phyloP scores from a whole-genome alignment of 1,140 invertebrate genomes.

The Brachionus paranguensis region DNA sequence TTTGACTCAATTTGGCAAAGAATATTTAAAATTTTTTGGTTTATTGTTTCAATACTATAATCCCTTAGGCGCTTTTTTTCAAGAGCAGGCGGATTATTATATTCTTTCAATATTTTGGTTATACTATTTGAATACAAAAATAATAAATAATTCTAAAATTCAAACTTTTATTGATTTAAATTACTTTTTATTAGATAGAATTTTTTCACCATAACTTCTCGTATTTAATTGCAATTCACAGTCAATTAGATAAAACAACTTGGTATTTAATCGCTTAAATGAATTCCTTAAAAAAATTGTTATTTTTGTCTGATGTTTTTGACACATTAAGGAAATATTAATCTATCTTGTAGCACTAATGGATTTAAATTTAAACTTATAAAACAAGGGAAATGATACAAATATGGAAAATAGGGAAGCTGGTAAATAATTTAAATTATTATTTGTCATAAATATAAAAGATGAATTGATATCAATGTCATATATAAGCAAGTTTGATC shows the following conservation, averaged over 20 bases:
- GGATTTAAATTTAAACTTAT: no score
- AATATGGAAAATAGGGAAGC: no score
- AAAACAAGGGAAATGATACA: no score
- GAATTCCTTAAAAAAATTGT: not conserved
- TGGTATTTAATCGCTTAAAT: not conserved
- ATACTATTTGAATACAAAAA: not conserved
- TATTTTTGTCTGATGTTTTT: not conserved
- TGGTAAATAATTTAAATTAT: no score
- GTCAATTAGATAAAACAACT: not conserved
- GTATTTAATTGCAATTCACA: not conserved
- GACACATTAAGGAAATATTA: not conserved
- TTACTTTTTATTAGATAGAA: slow-evolving; percentile 16
- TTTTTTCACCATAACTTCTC: not conserved
- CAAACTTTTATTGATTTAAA: not conserved
- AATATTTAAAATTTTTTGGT: not conserved
- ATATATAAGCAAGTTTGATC: no score
- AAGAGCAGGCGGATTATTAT: not conserved
- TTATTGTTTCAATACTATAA: not conserved
- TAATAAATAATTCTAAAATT: not conserved
- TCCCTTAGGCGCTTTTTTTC: not conserved
- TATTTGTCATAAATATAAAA: no score
- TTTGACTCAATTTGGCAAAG: not conserved
- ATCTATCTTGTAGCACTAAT: no score
- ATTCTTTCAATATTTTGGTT: not conserved
- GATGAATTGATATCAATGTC: no score